A percentile compares a stretch with the other conserved stretches of the same genome.
Evolutionary conservation across 1,140 invertebrate species (phyloP).

Genomic region (Camponotus floridanus): DNA sequence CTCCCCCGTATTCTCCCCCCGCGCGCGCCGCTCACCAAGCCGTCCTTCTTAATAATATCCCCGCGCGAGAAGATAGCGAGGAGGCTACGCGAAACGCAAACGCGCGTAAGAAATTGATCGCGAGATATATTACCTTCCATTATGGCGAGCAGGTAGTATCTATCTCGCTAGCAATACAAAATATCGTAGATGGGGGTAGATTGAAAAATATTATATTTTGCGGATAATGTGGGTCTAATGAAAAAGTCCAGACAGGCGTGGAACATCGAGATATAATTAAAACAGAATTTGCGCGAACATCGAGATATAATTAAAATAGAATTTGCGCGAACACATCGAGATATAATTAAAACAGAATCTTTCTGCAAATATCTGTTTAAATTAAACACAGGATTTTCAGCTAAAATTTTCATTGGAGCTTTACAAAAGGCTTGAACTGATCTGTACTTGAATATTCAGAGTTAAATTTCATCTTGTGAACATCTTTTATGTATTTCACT

Average conservation of each 20-base stretch:
- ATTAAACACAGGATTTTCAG: not conserved
- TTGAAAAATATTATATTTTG: slow-evolving; percentile 35
- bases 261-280: not conserved
- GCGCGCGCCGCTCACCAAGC: not conserved
- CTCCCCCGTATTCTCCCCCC: slow-evolving; percentile 30
- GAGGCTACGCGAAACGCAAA: slow-evolving; percentile 57
- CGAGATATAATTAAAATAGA: too few species aligned
- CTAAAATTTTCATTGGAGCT: too few species aligned
- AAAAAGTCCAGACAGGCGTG: not conserved
- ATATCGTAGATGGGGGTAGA: slow-evolving; percentile 13
- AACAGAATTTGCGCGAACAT: too few species aligned
- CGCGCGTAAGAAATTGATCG: slow-evolving; percentile 62
- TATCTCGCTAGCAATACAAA: slow-evolving; percentile 34
- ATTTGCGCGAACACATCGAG: too few species aligned
- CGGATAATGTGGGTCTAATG: slow-evolving; percentile 2
- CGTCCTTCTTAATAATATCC: slow-evolving; percentile 75
- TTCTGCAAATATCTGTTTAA: not conserved
- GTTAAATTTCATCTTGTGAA: not conserved
- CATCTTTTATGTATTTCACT: not conserved
- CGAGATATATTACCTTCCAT: slow-evolving; percentile 60
- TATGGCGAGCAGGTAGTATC: slow-evolving; percentile 40
- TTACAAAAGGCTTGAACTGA: not conserved
- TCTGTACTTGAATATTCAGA: not conserved
- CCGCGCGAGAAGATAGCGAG: slow-evolving; percentile 55
- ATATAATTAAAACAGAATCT: not conserved